These are phyloP conservation scores for Echinops telfairi DNA, from an alignment of 2,113 vertebrate species.

Conservation along the genomic window DNA sequence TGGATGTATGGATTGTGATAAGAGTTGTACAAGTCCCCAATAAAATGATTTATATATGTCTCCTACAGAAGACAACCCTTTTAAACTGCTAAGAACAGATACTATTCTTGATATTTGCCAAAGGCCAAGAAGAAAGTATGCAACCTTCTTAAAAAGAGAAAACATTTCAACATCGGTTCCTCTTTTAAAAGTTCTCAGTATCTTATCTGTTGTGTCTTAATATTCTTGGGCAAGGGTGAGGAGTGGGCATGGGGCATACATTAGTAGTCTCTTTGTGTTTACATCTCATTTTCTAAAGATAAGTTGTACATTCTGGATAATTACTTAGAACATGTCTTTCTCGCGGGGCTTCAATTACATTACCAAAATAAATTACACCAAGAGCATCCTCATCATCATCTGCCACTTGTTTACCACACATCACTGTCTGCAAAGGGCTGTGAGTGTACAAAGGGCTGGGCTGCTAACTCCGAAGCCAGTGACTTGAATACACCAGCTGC, in stretches of 20 bases:
- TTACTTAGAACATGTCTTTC: slow-evolving; percentile 13
- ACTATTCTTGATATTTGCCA: too few relatives aligned
- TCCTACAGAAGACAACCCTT: not conserved
- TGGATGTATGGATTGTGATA: too few relatives aligned
- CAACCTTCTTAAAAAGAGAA: slow-evolving; percentile 1
- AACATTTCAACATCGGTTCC: not conserved
- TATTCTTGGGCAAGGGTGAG: too few relatives aligned
- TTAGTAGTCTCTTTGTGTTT: slow-evolving; percentile 38
- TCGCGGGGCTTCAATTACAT: not conserved
- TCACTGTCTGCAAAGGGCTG: not conserved
- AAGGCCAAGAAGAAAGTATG: too few relatives aligned
- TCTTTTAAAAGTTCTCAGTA: slow-evolving; percentile 5
- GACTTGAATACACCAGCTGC: not conserved
- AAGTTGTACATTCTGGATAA: not conserved
- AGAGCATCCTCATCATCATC: slow-evolving; percentile 3
- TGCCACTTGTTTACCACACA: slow-evolving; percentile 13
- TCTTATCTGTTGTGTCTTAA: too few relatives aligned
- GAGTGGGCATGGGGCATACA: not conserved
- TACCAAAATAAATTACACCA: not conserved
- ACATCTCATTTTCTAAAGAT: not conserved
- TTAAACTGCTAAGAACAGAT: not conserved
- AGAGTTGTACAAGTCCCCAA: too few relatives aligned
- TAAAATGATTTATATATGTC: not conserved
- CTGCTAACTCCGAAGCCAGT: not conserved
- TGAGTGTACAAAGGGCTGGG: not conserved